phyloP scores from a whole-genome alignment of 2,888 invertebrate genomes.

The Phaonia tiefii region DNA sequence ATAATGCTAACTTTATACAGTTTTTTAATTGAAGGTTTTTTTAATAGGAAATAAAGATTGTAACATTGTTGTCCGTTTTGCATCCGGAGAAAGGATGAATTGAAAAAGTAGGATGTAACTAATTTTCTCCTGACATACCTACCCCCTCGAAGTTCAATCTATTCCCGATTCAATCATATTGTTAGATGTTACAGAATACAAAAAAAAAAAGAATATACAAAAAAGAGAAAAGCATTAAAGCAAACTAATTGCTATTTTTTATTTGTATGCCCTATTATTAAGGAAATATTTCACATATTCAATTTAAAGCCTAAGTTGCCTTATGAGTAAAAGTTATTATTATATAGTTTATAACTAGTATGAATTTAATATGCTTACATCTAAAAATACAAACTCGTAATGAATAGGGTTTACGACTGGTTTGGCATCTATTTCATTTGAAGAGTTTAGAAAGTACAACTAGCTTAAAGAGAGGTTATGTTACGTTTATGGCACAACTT shows the following conservation, averaged over 20 bases:
- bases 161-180: no score
- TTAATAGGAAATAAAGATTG: no score
- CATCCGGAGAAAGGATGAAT: no score
- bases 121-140: no score
- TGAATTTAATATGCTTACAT: constrained; percentile 18
- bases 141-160: not conserved
- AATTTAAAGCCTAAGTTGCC: constrained; percentile 29
- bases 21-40: no score
- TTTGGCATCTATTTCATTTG: constrained; percentile 13
- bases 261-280: constrained; percentile 31
- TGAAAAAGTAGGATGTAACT: no score
- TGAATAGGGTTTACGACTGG: no score
- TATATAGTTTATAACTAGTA: constrained; percentile 30
- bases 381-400: not conserved
- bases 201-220: not conserved
- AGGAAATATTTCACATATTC: constrained; percentile 40
- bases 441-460: not conserved
- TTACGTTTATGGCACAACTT: constrained; percentile 79
- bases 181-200: not conserved
- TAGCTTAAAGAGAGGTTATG: constrained; percentile 73
- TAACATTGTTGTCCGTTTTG: no score
- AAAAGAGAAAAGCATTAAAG: constrained; percentile 1
- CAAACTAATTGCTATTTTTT: constrained; percentile 19
- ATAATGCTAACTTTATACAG: no score
- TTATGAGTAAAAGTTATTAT: constrained; percentile 18